These are phyloP conservation scores for Petrolisthes manimaculis DNA, from an alignment of 2,888 invertebrate genomes.

Conservation along the genomic window DNA sequence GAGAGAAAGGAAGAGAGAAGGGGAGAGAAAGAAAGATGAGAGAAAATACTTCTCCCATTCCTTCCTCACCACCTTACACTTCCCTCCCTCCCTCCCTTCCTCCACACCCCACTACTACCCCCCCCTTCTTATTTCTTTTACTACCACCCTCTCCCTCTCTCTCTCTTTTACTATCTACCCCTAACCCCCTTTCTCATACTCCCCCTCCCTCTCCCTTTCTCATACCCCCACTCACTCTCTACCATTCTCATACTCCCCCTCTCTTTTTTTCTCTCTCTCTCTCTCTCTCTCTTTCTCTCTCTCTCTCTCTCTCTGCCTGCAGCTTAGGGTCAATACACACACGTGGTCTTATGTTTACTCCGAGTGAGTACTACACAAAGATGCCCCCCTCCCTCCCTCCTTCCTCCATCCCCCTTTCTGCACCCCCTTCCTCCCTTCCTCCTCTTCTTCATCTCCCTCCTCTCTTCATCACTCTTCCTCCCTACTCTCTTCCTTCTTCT, in stretches of 20 bases:
- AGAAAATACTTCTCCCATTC: too few relatives aligned
- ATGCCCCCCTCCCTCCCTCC: not conserved
- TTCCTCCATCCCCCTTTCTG: constrained; percentile 8
- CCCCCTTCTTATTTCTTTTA: too few relatives aligned
- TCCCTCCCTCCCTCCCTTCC: too few relatives aligned
- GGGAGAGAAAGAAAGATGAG: too few relatives aligned
- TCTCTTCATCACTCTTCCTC: not conserved
- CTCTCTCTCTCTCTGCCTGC: constrained; percentile 6
- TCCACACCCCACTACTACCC: too few relatives aligned
- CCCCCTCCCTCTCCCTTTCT: not conserved
- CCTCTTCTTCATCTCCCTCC: not conserved
- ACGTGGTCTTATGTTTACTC: not conserved
- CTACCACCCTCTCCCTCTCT: too few relatives aligned
- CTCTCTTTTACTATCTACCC: not conserved
- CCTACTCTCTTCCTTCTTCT: not conserved
- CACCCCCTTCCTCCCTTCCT: not conserved
- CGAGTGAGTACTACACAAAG: not conserved
- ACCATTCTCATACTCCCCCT: not conserved
- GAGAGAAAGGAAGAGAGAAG: too few relatives aligned
- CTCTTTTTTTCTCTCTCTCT: constrained; percentile 13
- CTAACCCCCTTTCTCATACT: not conserved
- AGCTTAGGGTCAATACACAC: not conserved
- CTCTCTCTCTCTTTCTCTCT: constrained; percentile 21
- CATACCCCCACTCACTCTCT: not conserved
- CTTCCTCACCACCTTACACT: too few relatives aligned